A percentile compares a stretch with the other conserved stretches of the same genome.
phyloP scores from a whole-genome alignment of 2,888 invertebrate species.

The Drosophila colorata region DNA sequence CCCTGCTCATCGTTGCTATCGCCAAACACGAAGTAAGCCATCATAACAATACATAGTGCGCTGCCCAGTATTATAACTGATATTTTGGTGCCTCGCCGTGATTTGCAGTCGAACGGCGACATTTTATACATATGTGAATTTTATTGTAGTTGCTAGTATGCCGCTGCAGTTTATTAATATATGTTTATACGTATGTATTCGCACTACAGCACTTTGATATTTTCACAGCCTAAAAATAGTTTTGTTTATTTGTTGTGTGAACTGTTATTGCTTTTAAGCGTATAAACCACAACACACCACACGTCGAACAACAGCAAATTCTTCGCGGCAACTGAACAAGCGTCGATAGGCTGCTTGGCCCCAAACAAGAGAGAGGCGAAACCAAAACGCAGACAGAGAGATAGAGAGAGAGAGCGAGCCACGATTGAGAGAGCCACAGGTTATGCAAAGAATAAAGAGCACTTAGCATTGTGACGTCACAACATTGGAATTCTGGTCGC shows the following conservation, averaged over 20 bases:
- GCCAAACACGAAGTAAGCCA: conserved; percentile 84
- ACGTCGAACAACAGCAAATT: conserved; percentile 58
- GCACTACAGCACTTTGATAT: conserved; percentile 47
- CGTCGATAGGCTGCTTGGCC: conserved; percentile 26
- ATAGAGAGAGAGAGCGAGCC: conserved; percentile 5
- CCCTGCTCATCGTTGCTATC: conserved; percentile 84
- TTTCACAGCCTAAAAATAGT: conserved; percentile 75
- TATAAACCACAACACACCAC: conserved; percentile 10
- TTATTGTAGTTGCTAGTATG: conserved; percentile 19
- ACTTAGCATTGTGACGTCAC: too few species aligned
- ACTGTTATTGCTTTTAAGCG: conserved; percentile 39
- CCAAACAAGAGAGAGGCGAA: conserved; percentile 8
- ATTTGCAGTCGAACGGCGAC: conserved; percentile 80
- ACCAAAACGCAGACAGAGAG: conserved; percentile 6
- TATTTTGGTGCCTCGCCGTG: conserved; percentile 83
- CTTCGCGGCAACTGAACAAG: conserved; percentile 59
- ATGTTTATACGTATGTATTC: conserved; percentile 17
- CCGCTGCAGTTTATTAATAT: conserved; percentile 63
- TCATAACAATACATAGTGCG: conserved; percentile 81
- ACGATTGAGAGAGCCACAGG: background rate
- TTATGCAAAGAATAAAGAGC: too few species aligned
- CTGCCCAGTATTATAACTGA: conserved; percentile 83
- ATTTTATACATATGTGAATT: conserved; percentile 44
- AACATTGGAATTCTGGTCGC: too few species aligned
- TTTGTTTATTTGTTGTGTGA: conserved; percentile 65